Conservation (phyloP, 2,797 vertebrate species). For the Tokudaia muenninki region DNA sequence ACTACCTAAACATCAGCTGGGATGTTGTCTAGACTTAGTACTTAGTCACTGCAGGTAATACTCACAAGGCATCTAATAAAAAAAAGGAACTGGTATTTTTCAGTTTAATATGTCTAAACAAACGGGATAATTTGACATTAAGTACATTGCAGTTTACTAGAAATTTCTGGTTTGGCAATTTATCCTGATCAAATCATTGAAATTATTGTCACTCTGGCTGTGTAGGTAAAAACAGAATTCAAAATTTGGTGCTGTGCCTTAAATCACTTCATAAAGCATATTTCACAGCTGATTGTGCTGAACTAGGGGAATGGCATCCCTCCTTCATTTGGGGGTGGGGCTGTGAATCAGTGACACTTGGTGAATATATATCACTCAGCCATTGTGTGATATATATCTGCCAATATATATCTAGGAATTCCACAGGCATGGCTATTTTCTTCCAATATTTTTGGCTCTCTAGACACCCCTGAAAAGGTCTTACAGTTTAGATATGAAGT, state of each 20-base stretch:
- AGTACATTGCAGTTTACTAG: constrained; percentile 26
- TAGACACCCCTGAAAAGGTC: background rate
- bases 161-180: constrained; percentile 38
- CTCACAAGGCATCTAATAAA: background rate
- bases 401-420: background rate
- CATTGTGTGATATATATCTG: background rate
- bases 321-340: background rate
- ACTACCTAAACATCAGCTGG: background rate
- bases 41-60: constrained; percentile 34
- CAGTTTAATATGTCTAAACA: constrained; percentile 47
- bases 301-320: background rate
- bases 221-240: background rate
- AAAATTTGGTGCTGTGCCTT: background rate
- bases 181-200: constrained; percentile 41
- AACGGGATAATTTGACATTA: constrained; percentile 50
- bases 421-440: background rate
- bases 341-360: background rate
- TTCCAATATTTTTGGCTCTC: background rate
- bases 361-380: background rate
- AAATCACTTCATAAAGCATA: background rate
- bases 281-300: background rate
- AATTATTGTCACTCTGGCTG: background rate
- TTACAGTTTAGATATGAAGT: background rate
- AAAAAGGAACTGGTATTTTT: constrained; percentile 60
- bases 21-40: constrained; percentile 3